Percentiles rank a stretch among this genome's conserved stretches.
phyloP scores from a whole-genome alignment of 35 echinoderm and acorn worm species.

The Amphiura filiformis region DNA sequence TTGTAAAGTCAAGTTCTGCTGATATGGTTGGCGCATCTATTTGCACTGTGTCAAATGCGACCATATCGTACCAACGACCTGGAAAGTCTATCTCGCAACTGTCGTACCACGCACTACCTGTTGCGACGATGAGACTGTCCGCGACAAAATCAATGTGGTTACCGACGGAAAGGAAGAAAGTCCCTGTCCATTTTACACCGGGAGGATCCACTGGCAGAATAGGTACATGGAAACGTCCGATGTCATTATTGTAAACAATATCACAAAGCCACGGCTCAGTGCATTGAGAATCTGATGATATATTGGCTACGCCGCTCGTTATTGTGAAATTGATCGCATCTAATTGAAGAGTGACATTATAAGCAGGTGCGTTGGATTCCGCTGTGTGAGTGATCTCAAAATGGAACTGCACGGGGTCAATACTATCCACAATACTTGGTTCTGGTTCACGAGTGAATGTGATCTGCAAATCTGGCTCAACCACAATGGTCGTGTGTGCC shows the following conservation, averaged over 20 bases:
- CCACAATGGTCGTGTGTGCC: constrained; percentile 32
- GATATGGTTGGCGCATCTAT: constrained; percentile 64
- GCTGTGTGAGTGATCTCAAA: constrained; percentile 60
- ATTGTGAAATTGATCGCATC: constrained; percentile 74
- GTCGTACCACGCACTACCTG: constrained; percentile 48
- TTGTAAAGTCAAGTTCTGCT: constrained; percentile 39
- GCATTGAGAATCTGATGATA: neutral
- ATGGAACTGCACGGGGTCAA: constrained; percentile 58
- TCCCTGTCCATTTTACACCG: constrained; percentile 40
- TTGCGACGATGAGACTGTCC: constrained; percentile 51
- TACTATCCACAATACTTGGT: constrained; percentile 64
- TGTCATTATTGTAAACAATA: constrained; percentile 37
- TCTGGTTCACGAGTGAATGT: constrained; percentile 49
- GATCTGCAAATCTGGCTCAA: constrained; percentile 66
- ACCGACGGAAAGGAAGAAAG: constrained; percentile 55
- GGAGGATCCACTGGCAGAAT: constrained; percentile 55
- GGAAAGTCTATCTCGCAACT: constrained; percentile 67
- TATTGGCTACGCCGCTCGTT: constrained; percentile 19
- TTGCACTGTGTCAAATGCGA: constrained; percentile 56
- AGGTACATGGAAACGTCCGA: constrained; percentile 54
- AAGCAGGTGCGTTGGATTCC: constrained; percentile 59
- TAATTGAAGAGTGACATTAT: constrained; percentile 47
- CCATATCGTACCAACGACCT: constrained; percentile 55
- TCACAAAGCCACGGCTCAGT: constrained; percentile 29
- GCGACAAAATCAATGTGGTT: constrained; percentile 82